Evolutionary conservation across 2,797 vertebrate species (phyloP), one percentile per base, ranked within the genome.

Genomic region (Coendou prehensilis): DNA sequence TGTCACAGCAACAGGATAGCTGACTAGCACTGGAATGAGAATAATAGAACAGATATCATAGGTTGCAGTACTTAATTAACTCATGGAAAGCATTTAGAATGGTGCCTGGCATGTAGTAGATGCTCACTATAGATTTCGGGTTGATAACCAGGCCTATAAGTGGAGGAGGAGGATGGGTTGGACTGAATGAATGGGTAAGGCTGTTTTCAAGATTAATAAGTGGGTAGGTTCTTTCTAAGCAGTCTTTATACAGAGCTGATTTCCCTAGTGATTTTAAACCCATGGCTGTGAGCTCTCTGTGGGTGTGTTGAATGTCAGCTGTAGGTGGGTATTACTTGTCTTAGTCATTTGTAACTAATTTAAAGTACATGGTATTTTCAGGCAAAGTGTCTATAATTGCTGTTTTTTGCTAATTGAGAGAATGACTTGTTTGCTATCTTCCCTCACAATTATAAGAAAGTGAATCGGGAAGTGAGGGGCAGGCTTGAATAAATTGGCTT

Each of bases 341-440:
- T 97, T 96, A 97, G 95, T 97, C 97, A 97, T 91, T 56, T 85
- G 91, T 96, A 96, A 76, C 96, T 95, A 95, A 87, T 96, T 97
- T 96, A 64, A 94, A 89, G 59, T 41, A 71, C 52, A 22, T 52
- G 45, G 52, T 93, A 56, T 97, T 97, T 96, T 97, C 91, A 96
- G 86, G 95, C 91, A 97, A 96, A 96, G 86, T 75, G 80, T 93
- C 79, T 95, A 30, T 95, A 97, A 97, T 91, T 95, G 93, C 91
- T 76, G 89, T 81, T 93, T 45, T 95, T 93, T 93, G 87, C 64
- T 94, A 94, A 96, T 94, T 94, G 89, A 89, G 75, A 95, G 91
- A 91, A 45, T 87, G 75, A 89, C 93, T 97, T 96, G 93, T 96
- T 98, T 96, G 91, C 95, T 22, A 1, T 95, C 89, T 96, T 91